Percentiles rank a stretch among this genome's conserved stretches.
phyloP scores from a whole-genome alignment of 2,113 vertebrate genomes.

The Bettongia penicillata region DNA sequence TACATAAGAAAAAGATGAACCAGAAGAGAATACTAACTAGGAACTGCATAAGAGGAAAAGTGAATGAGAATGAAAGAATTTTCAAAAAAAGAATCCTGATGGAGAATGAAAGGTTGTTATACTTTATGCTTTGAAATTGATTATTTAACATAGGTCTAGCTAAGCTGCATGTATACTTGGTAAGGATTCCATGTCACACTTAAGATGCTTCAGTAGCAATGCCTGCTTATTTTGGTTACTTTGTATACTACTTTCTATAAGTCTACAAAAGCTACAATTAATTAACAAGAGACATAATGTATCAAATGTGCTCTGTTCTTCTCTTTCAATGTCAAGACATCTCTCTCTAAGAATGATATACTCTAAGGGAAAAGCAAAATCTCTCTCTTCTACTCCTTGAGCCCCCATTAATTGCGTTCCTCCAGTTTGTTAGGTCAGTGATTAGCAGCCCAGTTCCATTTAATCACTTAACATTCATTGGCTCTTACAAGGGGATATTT shows the following conservation, averaged over 20 bases:
- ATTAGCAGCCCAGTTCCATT: background rate
- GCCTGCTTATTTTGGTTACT: background rate
- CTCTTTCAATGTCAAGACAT: background rate
- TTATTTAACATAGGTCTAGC: background rate
- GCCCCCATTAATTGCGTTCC: background rate
- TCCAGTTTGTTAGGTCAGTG: background rate
- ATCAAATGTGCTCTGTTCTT: background rate
- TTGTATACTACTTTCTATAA: background rate
- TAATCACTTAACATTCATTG: background rate
- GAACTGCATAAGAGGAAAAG: background rate
- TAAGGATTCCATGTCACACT: background rate
- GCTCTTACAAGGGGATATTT: background rate
- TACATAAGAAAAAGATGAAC: background rate
- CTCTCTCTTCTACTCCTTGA: background rate
- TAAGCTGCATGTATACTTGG: background rate
- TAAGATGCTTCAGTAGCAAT: background rate
- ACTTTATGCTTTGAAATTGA: background rate
- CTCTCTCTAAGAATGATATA: background rate
- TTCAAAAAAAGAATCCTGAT: background rate
- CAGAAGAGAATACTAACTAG: background rate
- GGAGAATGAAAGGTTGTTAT: background rate
- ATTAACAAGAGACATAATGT: background rate
- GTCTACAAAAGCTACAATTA: background rate
- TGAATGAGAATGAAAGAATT: background rate
- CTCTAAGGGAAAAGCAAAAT: background rate